Evolutionary conservation across 2,888 invertebrate genomes (phyloP), one percentile per base, ranked within the genome.

Genomic region (Apomyelois bistriatella): DNA sequence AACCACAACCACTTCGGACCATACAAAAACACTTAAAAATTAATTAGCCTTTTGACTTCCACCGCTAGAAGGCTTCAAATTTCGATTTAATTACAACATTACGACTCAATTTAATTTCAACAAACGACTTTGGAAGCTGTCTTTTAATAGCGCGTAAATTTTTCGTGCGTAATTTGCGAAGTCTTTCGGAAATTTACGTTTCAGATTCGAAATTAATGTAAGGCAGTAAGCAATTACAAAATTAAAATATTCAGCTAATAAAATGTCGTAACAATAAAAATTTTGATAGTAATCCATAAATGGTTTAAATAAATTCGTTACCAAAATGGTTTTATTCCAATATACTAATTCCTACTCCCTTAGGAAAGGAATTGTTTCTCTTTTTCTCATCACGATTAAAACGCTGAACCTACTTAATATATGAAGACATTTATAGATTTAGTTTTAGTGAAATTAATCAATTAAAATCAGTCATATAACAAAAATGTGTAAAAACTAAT

Each of bases 91-190:
- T 49, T 40, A 32, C 49, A 16, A 50, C 38, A 32, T 50, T 50
- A 50, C 49, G 49, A 41, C 38, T 32, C 40, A 13, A 41, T 50
- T 50, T 16, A 13, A 50, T 50, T 50, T 16, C 49, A 6, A 32
- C 12, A 12, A 41, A 40, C 40, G 40, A 40, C 40, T 50, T 16
- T 12, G 9, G 30, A n/a, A 17, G 30, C 49, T 50, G 40, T 40
- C 49, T 50, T 50, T 50, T 50, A 50, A 50, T 50, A 40, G 49
- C 15, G 30, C 49, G 40, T 50, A 38, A 50, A 50, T 50, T 50
- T 50, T 46, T 46, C 32, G 10, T 8, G 5, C 15, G 13, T 46
- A 46, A 46, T 46, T 46, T 46, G 9, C 16, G 40, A 16, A 16
- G 9, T 13, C 8, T 40, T 40, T 6, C 8, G 15, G 17, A 15